Evolutionary conservation across 2,797 vertebrate species (phyloP), one percentile per base, ranked within the genome.

Genomic region (Malurus splendens): DNA sequence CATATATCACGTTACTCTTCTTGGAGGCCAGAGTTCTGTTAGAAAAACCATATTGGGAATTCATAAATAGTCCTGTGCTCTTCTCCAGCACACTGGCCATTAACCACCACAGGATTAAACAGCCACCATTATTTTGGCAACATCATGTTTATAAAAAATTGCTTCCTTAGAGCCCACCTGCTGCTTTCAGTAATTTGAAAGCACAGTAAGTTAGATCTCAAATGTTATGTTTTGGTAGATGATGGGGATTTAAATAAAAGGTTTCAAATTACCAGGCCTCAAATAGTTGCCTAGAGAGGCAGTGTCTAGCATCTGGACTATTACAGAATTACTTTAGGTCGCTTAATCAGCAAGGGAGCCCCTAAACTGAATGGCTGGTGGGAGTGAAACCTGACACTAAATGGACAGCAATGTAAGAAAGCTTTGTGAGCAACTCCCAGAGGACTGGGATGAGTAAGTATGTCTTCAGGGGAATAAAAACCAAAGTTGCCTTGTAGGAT

Each of bases 141-240:
- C 87, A 57, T 75, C 75, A 39, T 87, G 72, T 86, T 94, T 39
- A 36, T 87, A 88, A 93, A 52, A 74, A 92, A 93, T 88, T 59
- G 65, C 73, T 93, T 94, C 89, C 90, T 89, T 45, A 33, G 32
- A 89, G 88, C 57, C 76, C 82, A 93, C 92, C 93, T 95, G 93
- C 93, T 94, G 90, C 93, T 90, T 60, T 88, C 85, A 57, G 67
- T 82, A 82, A 87, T 85, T 77, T 14, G 33, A 88, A 92, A 92
- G 86, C 70, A 74, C 42, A 66, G 62, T 62, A 52, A 93, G 75
- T 83, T 82, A 62, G 36, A 66, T 56, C 62, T 83, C 6, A 5
- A 93, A 88, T 81, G 65, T 66, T 82, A 56, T 91, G 38, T 86
- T 94, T 94, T 89, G 82, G 76, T 94, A 80, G 73, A 92, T 92